Evolutionary conservation across 2,888 invertebrate species (phyloP), one percentile per base, ranked within the genome.

Genomic region (Trissolcus japonicus): DNA sequence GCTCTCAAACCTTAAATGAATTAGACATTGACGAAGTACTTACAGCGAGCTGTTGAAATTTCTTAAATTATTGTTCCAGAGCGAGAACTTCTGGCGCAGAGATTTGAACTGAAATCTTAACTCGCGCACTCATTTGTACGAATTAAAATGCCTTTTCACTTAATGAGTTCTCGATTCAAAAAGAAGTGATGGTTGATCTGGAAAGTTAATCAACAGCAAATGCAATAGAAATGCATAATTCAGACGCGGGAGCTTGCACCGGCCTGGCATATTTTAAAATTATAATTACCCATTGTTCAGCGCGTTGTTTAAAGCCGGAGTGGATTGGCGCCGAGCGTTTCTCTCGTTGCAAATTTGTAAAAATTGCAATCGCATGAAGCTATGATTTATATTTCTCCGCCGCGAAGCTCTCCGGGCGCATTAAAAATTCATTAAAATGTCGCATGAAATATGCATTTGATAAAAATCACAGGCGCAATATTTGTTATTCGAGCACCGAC

Each of bases 401-500:
- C 1, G 7, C 50, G 66, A 50, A 65, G n/a, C 17, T 35, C 35
- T 35, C 35, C 16, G 48, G 9, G 67, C n/a, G 46, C 21, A 61
- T 61, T 68, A 68, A 48, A 46, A 68, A 61, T 68, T 54, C 61
- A 62, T 63, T 51, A 35, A 62, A 62, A 29, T 57, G 55, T 46
- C 25, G 25, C 35, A 46, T 59, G 40, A 54, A 72, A 65, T 59
- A 54, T 72, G 53, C 50, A 54, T 54, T 60, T 35, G 66, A 61
- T 73, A 73, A 61, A 73, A 73, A 66, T 73, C 56, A 11, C 4
- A 14, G 16, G 56, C 51, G 55, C 21, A 21, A 17, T 60, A 54
- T 62, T 74, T 74, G 57, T 74, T 67, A 40, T 61, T 66, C 61
- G 50, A 66, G n/a, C 54, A 46, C 50, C 51, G 59, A 61, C 35